phyloP scores from a whole-genome alignment of 1,140 invertebrate species.

The Portunus trituberculatus region DNA sequence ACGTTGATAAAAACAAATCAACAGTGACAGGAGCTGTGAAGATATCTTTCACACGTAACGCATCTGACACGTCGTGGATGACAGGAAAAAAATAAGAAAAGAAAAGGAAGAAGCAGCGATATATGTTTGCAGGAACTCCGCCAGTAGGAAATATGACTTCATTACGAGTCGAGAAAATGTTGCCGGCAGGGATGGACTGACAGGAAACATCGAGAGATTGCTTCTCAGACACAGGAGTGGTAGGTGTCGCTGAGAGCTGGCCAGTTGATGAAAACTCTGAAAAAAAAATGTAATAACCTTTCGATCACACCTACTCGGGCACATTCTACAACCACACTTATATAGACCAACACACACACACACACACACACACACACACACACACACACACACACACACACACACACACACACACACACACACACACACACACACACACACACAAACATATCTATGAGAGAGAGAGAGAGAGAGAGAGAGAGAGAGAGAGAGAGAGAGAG shows the following conservation, averaged over 20 bases:
- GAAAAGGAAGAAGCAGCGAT: background rate
- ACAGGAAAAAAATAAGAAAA: background rate
- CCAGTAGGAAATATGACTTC: background rate
- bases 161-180: background rate
- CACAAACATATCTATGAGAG: too few species aligned
- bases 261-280: background rate
- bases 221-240: background rate
- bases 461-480: too few species aligned
- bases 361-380: background rate
- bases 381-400: too few species aligned
- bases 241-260: background rate
- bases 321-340: too few species aligned
- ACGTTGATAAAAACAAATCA: background rate
- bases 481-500: too few species aligned
- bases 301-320: too few species aligned
- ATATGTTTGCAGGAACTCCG: background rate
- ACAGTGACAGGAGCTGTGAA: background rate
- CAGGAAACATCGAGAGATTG: background rate
- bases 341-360: background rate
- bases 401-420: too few species aligned
- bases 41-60: background rate
- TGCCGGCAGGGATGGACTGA: slow-evolving; percentile 3
- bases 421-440: too few species aligned
- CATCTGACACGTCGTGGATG: background rate
- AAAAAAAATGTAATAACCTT: too few species aligned